phyloP scores from a whole-genome alignment of 1,140 invertebrate genomes.

The Leptinotarsa defecta region DNA sequence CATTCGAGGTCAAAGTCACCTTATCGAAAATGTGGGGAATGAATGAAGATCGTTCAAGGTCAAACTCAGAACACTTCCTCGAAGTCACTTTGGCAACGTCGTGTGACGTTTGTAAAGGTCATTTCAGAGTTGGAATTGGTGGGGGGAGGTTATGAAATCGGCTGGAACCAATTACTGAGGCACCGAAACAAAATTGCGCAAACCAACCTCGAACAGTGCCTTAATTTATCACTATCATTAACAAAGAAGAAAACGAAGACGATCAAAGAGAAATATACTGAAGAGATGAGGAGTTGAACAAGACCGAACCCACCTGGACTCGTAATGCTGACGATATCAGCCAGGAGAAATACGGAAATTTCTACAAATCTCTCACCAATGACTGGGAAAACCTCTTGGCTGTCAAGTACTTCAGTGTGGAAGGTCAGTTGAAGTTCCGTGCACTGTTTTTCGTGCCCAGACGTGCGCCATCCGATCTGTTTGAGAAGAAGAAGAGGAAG shows the following conservation, averaged over 20 bases:
- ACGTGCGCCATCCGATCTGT: conserved; percentile 95
- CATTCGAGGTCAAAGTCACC: too few relatives aligned
- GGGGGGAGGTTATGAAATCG: too few relatives aligned
- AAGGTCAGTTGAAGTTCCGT: conserved; percentile 97
- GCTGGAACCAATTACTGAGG: too few relatives aligned
- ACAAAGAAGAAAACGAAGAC: conserved; percentile 95
- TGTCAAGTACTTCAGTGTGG: conserved; percentile 98
- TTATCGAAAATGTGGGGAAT: too few relatives aligned
- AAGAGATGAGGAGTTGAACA: conserved; percentile 99
- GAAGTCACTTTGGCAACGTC: too few relatives aligned
- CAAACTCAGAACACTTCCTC: too few relatives aligned
- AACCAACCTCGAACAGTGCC: too few relatives aligned
- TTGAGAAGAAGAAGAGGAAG: conserved; percentile 97
- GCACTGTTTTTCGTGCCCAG: conserved; percentile 94
- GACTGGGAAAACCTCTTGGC: conserved; percentile 99
- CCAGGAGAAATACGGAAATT: conserved; percentile 98
- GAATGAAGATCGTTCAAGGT: too few relatives aligned
- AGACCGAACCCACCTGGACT: conserved; percentile 99
- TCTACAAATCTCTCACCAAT: conserved; percentile 98
- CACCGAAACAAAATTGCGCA: too few relatives aligned
- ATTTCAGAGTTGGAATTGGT: too few relatives aligned
- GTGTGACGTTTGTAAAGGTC: too few relatives aligned
- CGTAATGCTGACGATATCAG: conserved; percentile 97
- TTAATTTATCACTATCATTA: neutral
- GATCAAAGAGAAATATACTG: conserved; percentile 96